Evolutionary conservation across 2,888 invertebrate species (phyloP), one percentile per base, ranked within the genome.

Genomic region (Endotricha flammealis): DNA sequence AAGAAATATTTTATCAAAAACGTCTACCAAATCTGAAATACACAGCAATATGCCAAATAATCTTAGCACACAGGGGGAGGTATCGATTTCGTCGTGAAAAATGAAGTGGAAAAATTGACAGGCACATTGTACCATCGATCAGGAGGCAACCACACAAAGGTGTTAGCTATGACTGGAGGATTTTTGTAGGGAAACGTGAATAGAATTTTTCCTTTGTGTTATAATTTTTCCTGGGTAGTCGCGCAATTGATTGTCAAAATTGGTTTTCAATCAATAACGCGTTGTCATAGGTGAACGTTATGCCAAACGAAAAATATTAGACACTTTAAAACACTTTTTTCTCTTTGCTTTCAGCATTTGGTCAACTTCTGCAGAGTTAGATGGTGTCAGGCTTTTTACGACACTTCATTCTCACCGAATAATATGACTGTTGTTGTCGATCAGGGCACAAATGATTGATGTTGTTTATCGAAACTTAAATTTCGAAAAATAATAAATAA

Each of bases 1-100:
- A n/a, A n/a, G n/a, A n/a, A n/a, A n/a, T n/a, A n/a, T n/a, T n/a
- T n/a, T n/a, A n/a, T n/a, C n/a, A n/a, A n/a, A n/a, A n/a, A n/a
- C n/a, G n/a, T n/a, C n/a, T n/a, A n/a, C 20, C 20, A 20, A 20
- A 20, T 16, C n/a, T 16, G 4, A 16, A 6, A 20, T 38, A 38
- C 34, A 25, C 22, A n/a, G 4, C 40, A 38, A 43, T 46, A 36
- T 41, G 33, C 28, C 41, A 29, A 17, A 34, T 48, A 53, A 41
- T 62, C 60, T 60, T 46, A 64, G 57, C 32, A 31, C 33, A 36
- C 44, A 11, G 51, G 48, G 45, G 53, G 50, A 46, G 46, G 50
- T 56, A 62, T 64, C 56, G 62, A 67, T 64, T 63, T 59, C 57
- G 49, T 46, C 49, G 50, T 65, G 65, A 69, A 62, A 64, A 64